Evolutionary conservation across 2,797 vertebrate species (phyloP), one percentile per base, ranked within the genome.

Genomic region (Australoheros facetus): DNA sequence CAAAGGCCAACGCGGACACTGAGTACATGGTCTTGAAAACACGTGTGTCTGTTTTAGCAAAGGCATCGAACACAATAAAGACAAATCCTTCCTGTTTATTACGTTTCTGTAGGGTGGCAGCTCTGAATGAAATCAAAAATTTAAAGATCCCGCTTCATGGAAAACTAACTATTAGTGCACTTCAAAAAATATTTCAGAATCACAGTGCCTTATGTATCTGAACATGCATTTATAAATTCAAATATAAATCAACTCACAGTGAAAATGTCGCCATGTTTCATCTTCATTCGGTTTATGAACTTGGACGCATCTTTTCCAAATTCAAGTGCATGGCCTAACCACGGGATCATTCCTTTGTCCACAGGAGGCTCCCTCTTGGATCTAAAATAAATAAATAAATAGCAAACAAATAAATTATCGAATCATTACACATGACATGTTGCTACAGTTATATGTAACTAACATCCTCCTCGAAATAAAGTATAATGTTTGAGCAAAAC

Each of bases 261-360:
- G 87, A 97, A 98, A 84, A 97, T 95, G 83, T 98, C 89, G 0
- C 97, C 97, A 9, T 98, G 96, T 85, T 97, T 97, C 77, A 66
- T 81, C 88, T 96, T 97, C 97, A 98, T 98, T 83, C 94, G 93
- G 2, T 86, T 87, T 69, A 98, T 90, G 87, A 98, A 97, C 81
- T 94, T 94, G 19, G 95, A 94, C 1, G 95, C 95, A 87, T 98
- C 97, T 88, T 91, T 96, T 60, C 97, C 96, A 90, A 97, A 97
- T 48, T 96, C 96, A 71, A 97, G 91, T 1, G 97, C 97, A 12
- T 97, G 95, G 3, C 97, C 97, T 73, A 98, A 75, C 97, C 97
- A 97, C 0, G 97, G 97, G 77, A 97, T 93, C 1, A 87, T 4
- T 16, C 97, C 97, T 92, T 91, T 92, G 86, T 97, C 97, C 19